Base-by-base conservation (phyloP, 2,797 vertebrate genomes). In the Macroramphosus scolopax region DNA sequence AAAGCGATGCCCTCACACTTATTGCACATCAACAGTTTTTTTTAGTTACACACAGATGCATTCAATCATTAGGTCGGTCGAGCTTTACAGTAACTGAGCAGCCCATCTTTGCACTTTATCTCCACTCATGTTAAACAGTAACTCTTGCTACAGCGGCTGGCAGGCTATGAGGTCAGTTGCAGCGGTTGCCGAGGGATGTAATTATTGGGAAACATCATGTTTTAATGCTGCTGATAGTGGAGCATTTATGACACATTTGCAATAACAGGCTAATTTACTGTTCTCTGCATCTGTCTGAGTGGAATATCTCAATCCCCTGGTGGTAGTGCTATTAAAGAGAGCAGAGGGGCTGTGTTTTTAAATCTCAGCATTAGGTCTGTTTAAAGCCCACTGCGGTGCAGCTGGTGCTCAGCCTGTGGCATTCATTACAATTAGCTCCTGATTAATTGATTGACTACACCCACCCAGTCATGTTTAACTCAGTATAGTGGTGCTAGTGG, bases 121-220 rank as follows among this genome's bases (percentile, higher is more conserved):
- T 68, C n/a, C 13, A n/a, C 50, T 49, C 45, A 50, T 59, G 75
- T 83, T 84, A 85, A 83, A 78, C 49, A 79, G 53, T 81, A 83
- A 81, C 73, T 65, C 0, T 2, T 5, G 33, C 37, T 10, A 10
- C 11, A 20, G 34, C 20, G 17, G 24, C 17, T 41, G 3, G 18
- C 14, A 33, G 28, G 6, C 8, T 45, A 6, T 48, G 17, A 51
- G 17, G 39, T 67, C 1, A 11, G 43, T 38, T 3, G 4, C 17
- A 30, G 31, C 42, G 0, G 1, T 71, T 16, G 16, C 36, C 50
- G 42, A 51, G 58, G 32, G 60, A 53, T 42, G 14, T 38, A 55
- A 42, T 66, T 45, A 62, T 60, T 71, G 17, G 11, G 44, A 44
- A 71, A 63, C 17, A 40, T 59, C 42, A 25, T 40, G 26, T 49